Evolutionary conservation across 2,888 invertebrate species (phyloP), one percentile per base, ranked within the genome.

Genomic region (Rhabditoides inermis): DNA sequence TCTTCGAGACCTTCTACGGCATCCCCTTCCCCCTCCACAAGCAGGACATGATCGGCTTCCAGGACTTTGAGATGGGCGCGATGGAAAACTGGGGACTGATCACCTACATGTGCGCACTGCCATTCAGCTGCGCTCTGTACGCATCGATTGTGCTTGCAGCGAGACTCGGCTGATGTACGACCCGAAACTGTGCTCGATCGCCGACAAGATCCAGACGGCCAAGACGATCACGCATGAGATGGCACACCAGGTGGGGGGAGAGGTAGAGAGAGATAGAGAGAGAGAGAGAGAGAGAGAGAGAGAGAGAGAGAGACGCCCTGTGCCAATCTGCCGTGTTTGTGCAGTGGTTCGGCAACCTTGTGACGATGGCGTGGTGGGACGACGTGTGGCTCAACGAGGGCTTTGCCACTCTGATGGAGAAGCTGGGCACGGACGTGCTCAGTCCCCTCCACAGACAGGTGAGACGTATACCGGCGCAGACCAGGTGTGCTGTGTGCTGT

Each of bases 81-180:
- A 94, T 92, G 84, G 94, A 94, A 77, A 86, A 92, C 80, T 89
- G 94, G 94, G 87, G 87, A 1, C 80, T 95, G 37, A 87, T 95
- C 4, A 90, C 91, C 0, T 94, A 85, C 77, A 22, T 41, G 54
- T 49, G 48, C 35, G 10, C 15, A 26, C 15, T 45, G 18, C 27
- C 32, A 10, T 32, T 15, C 32, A 7, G 32, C 32, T 32, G 10
- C 25, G 25, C 18, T 40, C 40, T n/a, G 15, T 1, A 10, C 10
- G 1, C 15, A 7, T n/a, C 10, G 23, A 44, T 22, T 15, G 15
- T 23, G 91, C 91, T 0, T 94, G 85, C 77, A 82, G 90, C 55
- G 90, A 92, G 79, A 75, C 73, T 2, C 72, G 73, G 39, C 82
- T 94, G 55, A 82, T 94, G 0, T 88, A 85, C 63, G 86, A 88